Base-by-base conservation (phyloP, 23 tunicate species). In the Diplosoma virens region DNA sequence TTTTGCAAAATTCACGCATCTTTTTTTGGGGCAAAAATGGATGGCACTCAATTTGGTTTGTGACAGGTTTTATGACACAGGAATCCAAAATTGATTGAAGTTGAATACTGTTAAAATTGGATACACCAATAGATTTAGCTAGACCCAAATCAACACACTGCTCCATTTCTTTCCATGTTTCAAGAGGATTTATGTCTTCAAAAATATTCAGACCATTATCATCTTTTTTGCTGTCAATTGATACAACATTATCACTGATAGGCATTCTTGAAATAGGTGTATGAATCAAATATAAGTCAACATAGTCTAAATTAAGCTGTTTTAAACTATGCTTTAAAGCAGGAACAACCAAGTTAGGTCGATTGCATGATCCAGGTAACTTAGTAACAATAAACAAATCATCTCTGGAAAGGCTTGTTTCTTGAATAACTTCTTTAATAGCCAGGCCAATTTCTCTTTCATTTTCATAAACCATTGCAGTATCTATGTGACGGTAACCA, bases 121-220 rank as follows among this genome's bases (percentile, higher is more conserved):
- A 95, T 32, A 95, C 86, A 11, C 95, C 99, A 37, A 95, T 88
- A 24, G 80, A 78, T 28, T 64, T 66, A 9, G 93, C 77, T 0
- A 95, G 77, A 1, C 91, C 91, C 9, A 79, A 71, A 27, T 84
- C 88, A 0, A 84, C 91, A 75, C 99, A 95, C 53, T 74, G 50
- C 76, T 95, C 99, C 99, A 95, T 95, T 79, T 75, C 99, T 50
- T 73, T 75, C 99, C 99, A 95, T 26, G 87, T 88, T 20, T 78
- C 87, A 22, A 59, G 47, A 68, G 87, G 83, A 73, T 95, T 74
- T 0, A 88, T 48, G 48, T 88, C 95, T 27, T 79, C 85, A 26
- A 83, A 68, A 25, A 83, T 46, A 55, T 61, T 58, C 7, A 61
- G 25, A 9, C 90, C 90, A 80, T 90, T 58, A 25, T 66, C 33